Conservation (phyloP, 1,140 invertebrate species). For the Portunus trituberculatus region DNA sequence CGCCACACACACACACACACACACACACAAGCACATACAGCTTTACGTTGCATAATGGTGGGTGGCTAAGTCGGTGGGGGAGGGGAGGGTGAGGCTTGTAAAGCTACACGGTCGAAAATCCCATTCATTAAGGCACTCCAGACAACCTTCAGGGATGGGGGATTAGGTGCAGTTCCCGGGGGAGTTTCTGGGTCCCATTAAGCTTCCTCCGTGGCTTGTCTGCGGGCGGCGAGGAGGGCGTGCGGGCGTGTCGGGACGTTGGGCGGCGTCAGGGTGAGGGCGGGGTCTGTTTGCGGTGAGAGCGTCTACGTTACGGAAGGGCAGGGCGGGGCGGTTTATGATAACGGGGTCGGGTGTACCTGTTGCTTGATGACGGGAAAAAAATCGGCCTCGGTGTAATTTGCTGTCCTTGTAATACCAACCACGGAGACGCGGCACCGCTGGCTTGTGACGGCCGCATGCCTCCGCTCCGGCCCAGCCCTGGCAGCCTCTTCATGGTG, state of each 20-base stretch:
- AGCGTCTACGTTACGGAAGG: neutral
- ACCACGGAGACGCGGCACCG: neutral
- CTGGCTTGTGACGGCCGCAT: neutral
- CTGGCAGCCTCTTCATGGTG: neutral
- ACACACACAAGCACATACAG: neutral
- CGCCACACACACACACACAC: neutral
- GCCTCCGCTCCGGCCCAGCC: neutral
- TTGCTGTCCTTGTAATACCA: slow-evolving; percentile 45
- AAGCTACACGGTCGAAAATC: slow-evolving; percentile 29
- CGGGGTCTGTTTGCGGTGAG: neutral
- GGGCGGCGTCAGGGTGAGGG: neutral
- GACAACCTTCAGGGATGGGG: neutral
- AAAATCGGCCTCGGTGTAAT: slow-evolving; percentile 38
- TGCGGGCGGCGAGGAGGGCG: neutral
- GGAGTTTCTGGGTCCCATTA: neutral
- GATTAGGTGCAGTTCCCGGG: neutral
- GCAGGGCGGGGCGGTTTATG: neutral
- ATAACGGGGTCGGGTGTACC: slow-evolving; percentile 51
- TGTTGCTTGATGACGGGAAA: slow-evolving; percentile 48
- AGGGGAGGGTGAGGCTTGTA: neutral
- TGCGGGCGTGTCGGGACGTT: neutral
- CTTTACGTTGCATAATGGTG: slow-evolving; percentile 45
- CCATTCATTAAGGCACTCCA: neutral
- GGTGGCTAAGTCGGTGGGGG: neutral
- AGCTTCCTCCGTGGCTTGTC: neutral